Conservation (phyloP, 2,113 vertebrate genomes). For the Phalacrocorax carbo region DNA sequence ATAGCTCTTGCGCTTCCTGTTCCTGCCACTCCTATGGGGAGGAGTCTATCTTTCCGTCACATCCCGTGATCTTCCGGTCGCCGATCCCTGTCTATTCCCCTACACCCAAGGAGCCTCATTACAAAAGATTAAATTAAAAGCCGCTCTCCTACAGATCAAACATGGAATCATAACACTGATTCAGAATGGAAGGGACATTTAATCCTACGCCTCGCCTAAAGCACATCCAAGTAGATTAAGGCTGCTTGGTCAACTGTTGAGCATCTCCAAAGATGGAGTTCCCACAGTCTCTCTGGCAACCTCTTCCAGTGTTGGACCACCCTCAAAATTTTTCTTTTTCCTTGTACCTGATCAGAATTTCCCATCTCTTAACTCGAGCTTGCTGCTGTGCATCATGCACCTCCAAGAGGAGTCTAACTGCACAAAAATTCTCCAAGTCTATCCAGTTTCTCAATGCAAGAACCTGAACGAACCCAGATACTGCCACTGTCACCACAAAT, state of each 20-base stretch:
- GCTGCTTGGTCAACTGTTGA: background rate
- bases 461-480: background rate
- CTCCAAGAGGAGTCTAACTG: background rate
- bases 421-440: background rate
- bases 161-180: rapidly evolving
- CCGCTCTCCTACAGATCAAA: background rate
- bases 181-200: background rate
- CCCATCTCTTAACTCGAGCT: background rate
- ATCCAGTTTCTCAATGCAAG: background rate
- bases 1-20: too few species aligned
- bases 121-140: background rate
- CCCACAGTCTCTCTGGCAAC: background rate
- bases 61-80: too few species aligned
- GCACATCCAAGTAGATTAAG: background rate
- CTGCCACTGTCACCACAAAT: background rate
- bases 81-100: too few species aligned
- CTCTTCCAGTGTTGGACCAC: background rate
- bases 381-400: background rate
- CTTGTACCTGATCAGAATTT: background rate
- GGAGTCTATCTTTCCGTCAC: too few species aligned
- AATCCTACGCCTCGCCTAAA: background rate
- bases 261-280: background rate
- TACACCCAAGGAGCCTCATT: background rate
- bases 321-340: background rate
- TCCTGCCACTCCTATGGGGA: too few species aligned